Evolutionary conservation across 2,888 invertebrate genomes (phyloP), one percentile per base, ranked within the genome.

Genomic region (Thyatira batis): DNA sequence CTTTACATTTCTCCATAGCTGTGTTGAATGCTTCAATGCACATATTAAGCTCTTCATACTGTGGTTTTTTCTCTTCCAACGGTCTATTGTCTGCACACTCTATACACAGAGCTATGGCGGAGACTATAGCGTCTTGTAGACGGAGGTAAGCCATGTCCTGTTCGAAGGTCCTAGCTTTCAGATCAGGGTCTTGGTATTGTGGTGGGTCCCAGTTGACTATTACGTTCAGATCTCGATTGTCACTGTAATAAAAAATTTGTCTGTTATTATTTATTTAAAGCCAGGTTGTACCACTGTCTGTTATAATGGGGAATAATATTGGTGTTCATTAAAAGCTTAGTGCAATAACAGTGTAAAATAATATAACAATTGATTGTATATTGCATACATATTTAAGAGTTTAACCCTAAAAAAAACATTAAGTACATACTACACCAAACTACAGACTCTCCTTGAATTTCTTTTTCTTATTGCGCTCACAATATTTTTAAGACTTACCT

Each of bases 201-300:
- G 91, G 92, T 0, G 95, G 94, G 69, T 96, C 95, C 94, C 94
- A 96, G 65, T 93, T 93, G 9, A 94, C 90, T 72, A 95, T 94
- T 6, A 96, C 95, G 57, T 93, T 92, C 23, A 96, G 87, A 82
- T 97, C 97, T 44, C 97, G 93, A 86, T 97, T 97, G 87, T 97
- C 97, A 49, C 93, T 93, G 76, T 62, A 78, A 73, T 44, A 8
- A 11, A 45, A 30, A 17, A 5, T 21, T 21, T 33, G 9, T 50
- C 9, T 27, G 9, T 20, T 20, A 30, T n/a, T 44, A 3, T 50
- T 20, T n/a, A n/a, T n/a, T n/a, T n/a, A n/a, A n/a, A n/a, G n/a
- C n/a, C n/a, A n/a, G n/a, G n/a, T n/a, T n/a, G n/a, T n/a, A n/a
- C n/a, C n/a, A n/a, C n/a, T n/a, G n/a, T n/a, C n/a, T n/a, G n/a